A percentile compares a stretch with the other conserved stretches of the same genome.
phyloP scores from a whole-genome alignment of 1,140 invertebrate species.

The Macrosteles quadrilineatus region DNA sequence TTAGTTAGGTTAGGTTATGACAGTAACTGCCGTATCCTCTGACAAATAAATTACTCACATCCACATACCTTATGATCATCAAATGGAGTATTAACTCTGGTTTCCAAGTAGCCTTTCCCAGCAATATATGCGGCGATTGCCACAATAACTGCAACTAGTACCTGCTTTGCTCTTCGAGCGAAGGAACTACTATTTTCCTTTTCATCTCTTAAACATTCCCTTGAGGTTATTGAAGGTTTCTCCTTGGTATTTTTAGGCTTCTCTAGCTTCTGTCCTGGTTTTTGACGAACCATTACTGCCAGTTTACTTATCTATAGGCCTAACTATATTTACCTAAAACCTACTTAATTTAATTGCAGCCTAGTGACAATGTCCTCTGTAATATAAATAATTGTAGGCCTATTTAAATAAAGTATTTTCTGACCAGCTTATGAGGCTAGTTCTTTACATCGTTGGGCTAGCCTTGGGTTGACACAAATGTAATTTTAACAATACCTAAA shows the following conservation, averaged over 20 bases:
- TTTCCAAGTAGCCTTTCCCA: slow-evolving; percentile 81
- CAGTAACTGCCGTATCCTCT: too few species aligned
- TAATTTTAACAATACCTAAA: too few species aligned
- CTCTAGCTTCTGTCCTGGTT: neutral
- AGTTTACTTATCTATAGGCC: too few species aligned
- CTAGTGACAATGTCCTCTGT: too few species aligned
- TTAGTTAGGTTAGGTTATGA: too few species aligned
- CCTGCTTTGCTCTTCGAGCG: neutral
- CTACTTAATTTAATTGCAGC: too few species aligned
- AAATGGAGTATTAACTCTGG: slow-evolving; percentile 84
- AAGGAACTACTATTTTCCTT: neutral
- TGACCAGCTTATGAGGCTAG: too few species aligned
- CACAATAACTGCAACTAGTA: slow-evolving; percentile 7
- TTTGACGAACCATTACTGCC: slow-evolving; percentile 10
- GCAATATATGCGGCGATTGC: slow-evolving; percentile 43
- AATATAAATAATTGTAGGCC: too few species aligned
- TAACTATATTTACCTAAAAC: neutral
- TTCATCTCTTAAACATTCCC: neutral
- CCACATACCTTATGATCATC: slow-evolving; percentile 71
- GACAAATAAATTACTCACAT: too few species aligned
- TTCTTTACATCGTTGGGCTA: too few species aligned
- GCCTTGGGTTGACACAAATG: too few species aligned
- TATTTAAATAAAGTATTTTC: too few species aligned
- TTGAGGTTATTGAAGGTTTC: neutral
- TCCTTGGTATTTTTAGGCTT: slow-evolving; percentile 6